Percentiles rank a stretch among this genome's conserved stretches.
These are phyloP conservation scores for Erethizon dorsatum DNA, from an alignment of 2,797 vertebrate genomes.

Conservation along the genomic window DNA sequence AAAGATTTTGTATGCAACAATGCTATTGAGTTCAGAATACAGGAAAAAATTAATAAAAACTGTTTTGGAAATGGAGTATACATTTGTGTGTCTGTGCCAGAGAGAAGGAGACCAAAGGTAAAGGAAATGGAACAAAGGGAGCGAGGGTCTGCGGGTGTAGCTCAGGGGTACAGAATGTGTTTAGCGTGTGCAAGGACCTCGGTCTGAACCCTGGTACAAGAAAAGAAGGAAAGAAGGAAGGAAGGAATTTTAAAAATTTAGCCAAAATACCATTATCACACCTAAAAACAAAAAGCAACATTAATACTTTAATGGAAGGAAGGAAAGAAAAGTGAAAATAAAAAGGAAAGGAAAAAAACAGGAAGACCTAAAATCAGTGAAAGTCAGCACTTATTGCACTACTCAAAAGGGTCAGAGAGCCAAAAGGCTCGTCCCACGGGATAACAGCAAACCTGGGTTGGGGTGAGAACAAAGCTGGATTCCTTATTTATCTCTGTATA, in stretches of 20 bases:
- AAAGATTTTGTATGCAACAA: not conserved
- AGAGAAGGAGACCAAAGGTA: not conserved
- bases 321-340: not conserved
- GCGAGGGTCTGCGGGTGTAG: not conserved
- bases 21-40: not conserved
- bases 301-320: not conserved
- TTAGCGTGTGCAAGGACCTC: not conserved
- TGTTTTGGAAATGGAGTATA: not conserved
- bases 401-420: not conserved
- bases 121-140: not conserved
- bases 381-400: not conserved
- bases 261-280: not conserved
- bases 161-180: not conserved
- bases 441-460: not conserved
- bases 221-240: not conserved
- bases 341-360: not conserved
- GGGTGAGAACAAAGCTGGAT: too few relatives aligned
- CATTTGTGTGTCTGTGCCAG: not conserved
- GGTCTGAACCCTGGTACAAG: not conserved
- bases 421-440: not conserved
- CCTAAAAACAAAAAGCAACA: not conserved
- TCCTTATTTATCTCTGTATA: not conserved
- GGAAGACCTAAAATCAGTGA: not conserved
- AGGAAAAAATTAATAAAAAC: conserved; percentile 10
- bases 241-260: not conserved